A percentile compares a stretch with the other conserved stretches of the same genome.
These are phyloP conservation scores for Eulithis testata DNA, from an alignment of 2,888 invertebrate species.

Conservation along the genomic window DNA sequence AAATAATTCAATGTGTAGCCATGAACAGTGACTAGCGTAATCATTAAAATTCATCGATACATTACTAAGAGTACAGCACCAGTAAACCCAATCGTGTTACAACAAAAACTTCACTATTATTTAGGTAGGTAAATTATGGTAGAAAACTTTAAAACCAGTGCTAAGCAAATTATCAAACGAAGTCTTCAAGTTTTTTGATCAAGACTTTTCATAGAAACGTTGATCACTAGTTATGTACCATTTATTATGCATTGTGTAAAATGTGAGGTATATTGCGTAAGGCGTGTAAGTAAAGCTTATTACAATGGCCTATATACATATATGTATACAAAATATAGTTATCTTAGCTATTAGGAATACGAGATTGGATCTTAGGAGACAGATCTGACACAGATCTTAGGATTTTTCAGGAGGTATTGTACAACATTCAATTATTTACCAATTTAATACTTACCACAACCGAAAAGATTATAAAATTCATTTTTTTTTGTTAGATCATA, in stretches of 20 bases:
- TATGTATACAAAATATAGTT: slow-evolving; percentile 51
- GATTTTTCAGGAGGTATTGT: slow-evolving; percentile 22
- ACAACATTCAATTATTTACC: neutral
- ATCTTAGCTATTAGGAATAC: slow-evolving; percentile 46
- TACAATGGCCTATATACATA: slow-evolving; percentile 49
- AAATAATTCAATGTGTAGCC: slow-evolving; percentile 29
- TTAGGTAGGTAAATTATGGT: neutral
- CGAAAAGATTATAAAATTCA: neutral
- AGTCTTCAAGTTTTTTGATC: too few species aligned
- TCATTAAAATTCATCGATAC: slow-evolving; percentile 38
- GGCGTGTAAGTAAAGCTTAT: slow-evolving; percentile 57
- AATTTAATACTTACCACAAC: slow-evolving; percentile 2
- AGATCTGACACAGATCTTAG: slow-evolving; percentile 46
- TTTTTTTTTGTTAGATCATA: neutral
- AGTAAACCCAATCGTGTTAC: slow-evolving; percentile 43
- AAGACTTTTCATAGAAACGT: too few species aligned
- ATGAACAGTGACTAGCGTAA: slow-evolving; percentile 49
- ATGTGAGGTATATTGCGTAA: slow-evolving; percentile 64
- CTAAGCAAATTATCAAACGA: too few species aligned
- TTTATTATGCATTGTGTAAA: slow-evolving; percentile 28
- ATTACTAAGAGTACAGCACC: slow-evolving; percentile 54
- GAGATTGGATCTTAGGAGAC: too few species aligned
- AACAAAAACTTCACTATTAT: slow-evolving; percentile 10
- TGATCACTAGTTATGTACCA: too few species aligned
- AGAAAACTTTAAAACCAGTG: neutral